Conservation (phyloP, 2,113 vertebrate species). For the Montifringilla adamsi region DNA sequence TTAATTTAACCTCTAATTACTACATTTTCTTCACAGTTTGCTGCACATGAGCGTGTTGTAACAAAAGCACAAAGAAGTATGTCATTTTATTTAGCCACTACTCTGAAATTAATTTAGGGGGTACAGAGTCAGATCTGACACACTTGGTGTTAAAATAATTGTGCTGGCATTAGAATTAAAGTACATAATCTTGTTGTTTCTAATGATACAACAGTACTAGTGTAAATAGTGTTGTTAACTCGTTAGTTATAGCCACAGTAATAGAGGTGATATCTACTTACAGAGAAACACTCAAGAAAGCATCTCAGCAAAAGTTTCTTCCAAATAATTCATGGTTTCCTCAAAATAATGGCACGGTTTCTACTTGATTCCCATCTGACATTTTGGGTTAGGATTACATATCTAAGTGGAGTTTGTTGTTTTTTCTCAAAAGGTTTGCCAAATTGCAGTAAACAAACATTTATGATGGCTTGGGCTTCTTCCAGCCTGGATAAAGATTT, state of each 20-base stretch:
- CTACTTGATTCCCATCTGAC: neutral
- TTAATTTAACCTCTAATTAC: conserved; percentile 82
- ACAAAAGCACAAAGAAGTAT: conserved; percentile 75
- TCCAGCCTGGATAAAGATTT: conserved; percentile 3
- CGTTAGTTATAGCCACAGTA: neutral
- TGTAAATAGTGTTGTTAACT: conserved; percentile 56
- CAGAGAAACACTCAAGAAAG: neutral
- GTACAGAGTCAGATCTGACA: conserved; percentile 68
- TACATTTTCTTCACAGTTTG: conserved; percentile 76
- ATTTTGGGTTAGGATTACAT: neutral
- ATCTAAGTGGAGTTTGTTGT: neutral
- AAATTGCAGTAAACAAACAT: neutral
- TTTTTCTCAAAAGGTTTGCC: conserved; percentile 12
- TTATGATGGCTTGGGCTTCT: neutral
- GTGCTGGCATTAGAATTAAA: conserved; percentile 63
- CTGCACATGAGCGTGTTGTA: conserved; percentile 70
- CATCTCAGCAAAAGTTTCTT: neutral
- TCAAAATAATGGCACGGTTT: neutral
- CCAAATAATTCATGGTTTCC: neutral
- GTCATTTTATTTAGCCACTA: conserved; percentile 69
- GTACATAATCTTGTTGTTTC: conserved; percentile 67
- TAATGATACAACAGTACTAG: conserved; percentile 52
- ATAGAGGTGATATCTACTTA: conserved; percentile 5
- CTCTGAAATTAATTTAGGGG: conserved; percentile 73
- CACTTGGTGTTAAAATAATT: conserved; percentile 69